Base-by-base conservation (phyloP, 2,797 vertebrate genomes). In the Phoxinus dragarum region DNA sequence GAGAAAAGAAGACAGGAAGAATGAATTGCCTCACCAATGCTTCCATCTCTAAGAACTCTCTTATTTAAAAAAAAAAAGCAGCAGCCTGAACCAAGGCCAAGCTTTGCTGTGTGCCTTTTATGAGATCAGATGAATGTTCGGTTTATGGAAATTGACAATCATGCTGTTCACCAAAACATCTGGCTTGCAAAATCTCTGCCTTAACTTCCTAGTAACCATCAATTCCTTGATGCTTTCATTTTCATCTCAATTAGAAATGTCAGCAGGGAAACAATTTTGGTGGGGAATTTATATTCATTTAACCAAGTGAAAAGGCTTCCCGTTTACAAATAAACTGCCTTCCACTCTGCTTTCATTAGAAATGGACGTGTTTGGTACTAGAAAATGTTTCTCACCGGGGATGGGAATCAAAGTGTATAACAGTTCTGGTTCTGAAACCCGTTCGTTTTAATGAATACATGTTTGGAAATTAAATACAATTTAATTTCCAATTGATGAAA, bases 21-120 rank as follows among this genome's bases (percentile, higher is more conserved):
- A 80, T 80, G 16, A 52, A 64, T 66, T 49, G 38, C 21, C 3
- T n/a, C 8, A 11, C 31, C n/a, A 78, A 71, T 61, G n/a, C 16
- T 56, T 71, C 38, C 34, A 52, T 66, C 40, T 52, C 61, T 34
- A 78, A 85, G 19, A 85, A 72, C 59, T 34, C 27, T 36, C 44
- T 69, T 68, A 81, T 69, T 34, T 61, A 0, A n/a, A 31, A 23
- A 23, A 19, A 38, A 21, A 68, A 17, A 81, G 5, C 23, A 44
- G 49, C 38, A 71, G 66, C 19, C 64, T 34, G n/a, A 84, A 84
- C 66, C 75, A 79, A 84, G 83, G 75, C 76, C 66, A 71, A 79
- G 75, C 75, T 61, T 79, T 71, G 8, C 75, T 34, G n/a, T 69
- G 27, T 59, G 75, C 49, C 40, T 79, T 56, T 59, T 61, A 71